Percentiles rank a stretch among this genome's conserved stretches.
Evolutionary conservation across 2,113 vertebrate genomes (phyloP).

Genomic region (Upupa epops): DNA sequence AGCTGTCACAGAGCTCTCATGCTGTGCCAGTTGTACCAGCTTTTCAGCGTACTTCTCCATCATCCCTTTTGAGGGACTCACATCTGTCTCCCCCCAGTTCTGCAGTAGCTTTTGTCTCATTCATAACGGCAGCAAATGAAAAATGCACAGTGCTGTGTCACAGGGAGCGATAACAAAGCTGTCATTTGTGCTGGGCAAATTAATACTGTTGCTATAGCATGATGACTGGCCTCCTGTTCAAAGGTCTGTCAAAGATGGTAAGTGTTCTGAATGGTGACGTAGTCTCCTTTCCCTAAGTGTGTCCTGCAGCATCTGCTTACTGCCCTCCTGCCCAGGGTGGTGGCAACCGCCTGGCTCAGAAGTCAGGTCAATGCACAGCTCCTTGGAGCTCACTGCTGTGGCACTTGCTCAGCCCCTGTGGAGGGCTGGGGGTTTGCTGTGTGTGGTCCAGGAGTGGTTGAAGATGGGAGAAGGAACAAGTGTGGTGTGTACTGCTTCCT

Average conservation of each 20-base stretch:
- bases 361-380: not conserved
- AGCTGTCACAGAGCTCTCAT: not conserved
- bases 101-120: not conserved
- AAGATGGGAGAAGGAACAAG: not conserved
- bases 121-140: not conserved
- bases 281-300: not conserved
- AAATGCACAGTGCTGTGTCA: constrained; percentile 4
- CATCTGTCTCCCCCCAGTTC: not conserved
- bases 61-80: fast-evolving
- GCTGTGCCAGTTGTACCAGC: not conserved
- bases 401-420: not conserved
- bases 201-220: not conserved
- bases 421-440: not conserved
- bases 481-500: not conserved
- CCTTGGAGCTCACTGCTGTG: not conserved
- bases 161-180: not conserved
- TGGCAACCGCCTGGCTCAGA: fast-evolving
- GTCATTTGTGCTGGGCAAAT: not conserved
- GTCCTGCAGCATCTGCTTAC: not conserved
- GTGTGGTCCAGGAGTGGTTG: not conserved
- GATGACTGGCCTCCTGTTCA: not conserved
- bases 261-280: not conserved
- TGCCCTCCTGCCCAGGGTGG: fast-evolving
- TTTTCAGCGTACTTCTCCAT: not conserved
- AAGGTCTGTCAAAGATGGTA: not conserved